phyloP scores from a whole-genome alignment of 2,888 invertebrate species.

The Julus scanicus region DNA sequence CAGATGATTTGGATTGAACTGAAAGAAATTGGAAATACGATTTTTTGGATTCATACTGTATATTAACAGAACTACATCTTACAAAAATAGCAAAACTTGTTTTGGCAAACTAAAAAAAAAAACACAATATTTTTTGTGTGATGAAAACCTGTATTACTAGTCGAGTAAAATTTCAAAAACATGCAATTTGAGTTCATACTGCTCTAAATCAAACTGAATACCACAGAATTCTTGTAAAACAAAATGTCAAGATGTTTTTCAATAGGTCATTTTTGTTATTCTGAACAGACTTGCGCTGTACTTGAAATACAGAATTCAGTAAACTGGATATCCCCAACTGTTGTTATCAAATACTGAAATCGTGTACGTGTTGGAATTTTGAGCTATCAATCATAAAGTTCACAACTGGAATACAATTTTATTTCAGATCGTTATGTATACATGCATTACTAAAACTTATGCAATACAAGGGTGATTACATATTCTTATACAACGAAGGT shows the following conservation, averaged over 20 bases:
- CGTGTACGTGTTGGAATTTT: neutral
- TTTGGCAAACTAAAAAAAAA: neutral
- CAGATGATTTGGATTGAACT: too few relatives aligned
- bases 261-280: neutral
- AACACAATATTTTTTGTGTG: neutral
- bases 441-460: too few relatives aligned
- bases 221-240: neutral
- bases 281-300: neutral
- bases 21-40: too few relatives aligned
- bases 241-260: conserved; percentile 2
- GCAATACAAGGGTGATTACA: too few relatives aligned
- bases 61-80: too few relatives aligned
- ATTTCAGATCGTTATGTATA: too few relatives aligned
- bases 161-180: neutral
- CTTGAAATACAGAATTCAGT: neutral
- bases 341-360: neutral
- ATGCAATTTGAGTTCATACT: too few relatives aligned
- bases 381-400: neutral
- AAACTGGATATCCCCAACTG: neutral
- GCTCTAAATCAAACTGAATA: neutral
- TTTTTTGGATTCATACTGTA: too few relatives aligned
- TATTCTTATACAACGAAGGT: too few relatives aligned
- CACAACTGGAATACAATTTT: too few relatives aligned
- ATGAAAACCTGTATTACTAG: neutral
- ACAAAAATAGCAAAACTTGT: neutral